Evolutionary conservation across 2,888 invertebrate genomes (phyloP).

Genomic region (Drosophila austrosaltans): DNA sequence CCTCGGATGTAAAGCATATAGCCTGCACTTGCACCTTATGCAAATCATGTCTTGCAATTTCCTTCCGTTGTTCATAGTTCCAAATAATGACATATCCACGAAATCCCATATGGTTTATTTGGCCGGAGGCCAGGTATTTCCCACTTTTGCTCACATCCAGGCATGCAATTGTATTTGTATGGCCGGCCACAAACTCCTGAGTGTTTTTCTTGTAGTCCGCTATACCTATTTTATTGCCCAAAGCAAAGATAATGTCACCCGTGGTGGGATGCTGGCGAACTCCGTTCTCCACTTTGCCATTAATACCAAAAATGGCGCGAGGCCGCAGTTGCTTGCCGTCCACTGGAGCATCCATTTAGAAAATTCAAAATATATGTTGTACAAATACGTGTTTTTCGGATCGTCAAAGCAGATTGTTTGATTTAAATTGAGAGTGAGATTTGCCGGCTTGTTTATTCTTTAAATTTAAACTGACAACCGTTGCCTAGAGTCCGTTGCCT

Average conservation of each 20-base stretch:
- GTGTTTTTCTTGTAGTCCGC: slow-evolving; percentile 87
- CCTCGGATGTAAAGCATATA: slow-evolving; percentile 91
- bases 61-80: slow-evolving; percentile 88
- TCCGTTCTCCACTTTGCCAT: slow-evolving; percentile 86
- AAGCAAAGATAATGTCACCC: slow-evolving; percentile 89
- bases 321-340: slow-evolving; percentile 85
- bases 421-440: slow-evolving; percentile 20
- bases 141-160: slow-evolving; percentile 91
- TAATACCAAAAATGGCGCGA: slow-evolving; percentile 91
- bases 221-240: slow-evolving; percentile 91
- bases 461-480: slow-evolving; percentile 51
- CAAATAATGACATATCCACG: slow-evolving; percentile 94
- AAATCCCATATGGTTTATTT: slow-evolving; percentile 95
- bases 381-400: slow-evolving; percentile 1
- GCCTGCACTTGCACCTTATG: slow-evolving; percentile 95
- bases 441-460: slow-evolving; percentile 42
- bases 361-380: slow-evolving; percentile 45
- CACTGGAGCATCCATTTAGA: slow-evolving; percentile 23
- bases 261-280: slow-evolving; percentile 90
- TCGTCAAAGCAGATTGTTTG: slow-evolving; percentile 12
- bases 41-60: slow-evolving; percentile 89
- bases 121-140: slow-evolving; percentile 93
- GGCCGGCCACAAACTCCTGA: slow-evolving; percentile 91
- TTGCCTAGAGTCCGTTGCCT: slow-evolving; percentile 54
- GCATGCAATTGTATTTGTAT: slow-evolving; percentile 91